Conservation (phyloP, 2,888 invertebrate species). For the Agrochola lota region DNA sequence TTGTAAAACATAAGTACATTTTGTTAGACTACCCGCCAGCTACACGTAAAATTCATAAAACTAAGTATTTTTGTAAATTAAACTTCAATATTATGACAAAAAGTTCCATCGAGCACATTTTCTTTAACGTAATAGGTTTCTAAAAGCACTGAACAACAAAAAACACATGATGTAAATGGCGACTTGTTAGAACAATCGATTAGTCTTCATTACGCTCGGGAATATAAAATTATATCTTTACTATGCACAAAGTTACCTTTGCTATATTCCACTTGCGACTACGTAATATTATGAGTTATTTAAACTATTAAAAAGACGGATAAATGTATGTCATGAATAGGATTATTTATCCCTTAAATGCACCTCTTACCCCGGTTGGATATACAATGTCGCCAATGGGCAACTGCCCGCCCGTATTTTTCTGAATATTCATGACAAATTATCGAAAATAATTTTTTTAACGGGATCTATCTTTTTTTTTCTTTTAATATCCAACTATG, state of each 20-base stretch:
- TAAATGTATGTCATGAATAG: background rate
- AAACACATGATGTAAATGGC: constrained; percentile 46
- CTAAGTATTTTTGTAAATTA: background rate
- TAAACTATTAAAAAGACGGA: background rate
- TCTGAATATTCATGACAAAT: no score
- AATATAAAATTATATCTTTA: constrained; percentile 69
- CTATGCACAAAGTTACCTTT: constrained; percentile 62
- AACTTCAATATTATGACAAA: background rate
- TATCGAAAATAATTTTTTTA: no score
- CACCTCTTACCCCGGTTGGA: background rate
- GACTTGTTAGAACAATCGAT: constrained; percentile 62
- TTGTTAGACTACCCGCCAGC: no score
- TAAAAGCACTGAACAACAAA: constrained; percentile 40
- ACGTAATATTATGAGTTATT: background rate
- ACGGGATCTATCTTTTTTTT: no score
- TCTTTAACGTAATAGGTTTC: constrained; percentile 8
- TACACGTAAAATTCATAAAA: background rate
- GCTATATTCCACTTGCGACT: constrained; percentile 58
- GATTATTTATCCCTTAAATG: background rate
- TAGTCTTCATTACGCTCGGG: constrained; percentile 68
- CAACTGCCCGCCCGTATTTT: no score
- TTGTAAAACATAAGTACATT: background rate
- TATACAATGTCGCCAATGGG: no score
- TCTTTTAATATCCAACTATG: no score
- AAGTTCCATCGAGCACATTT: constrained; percentile 10